Evolutionary conservation across 2,113 vertebrate species (phyloP).

Genomic region (Pomatorhinus ruficollis): DNA sequence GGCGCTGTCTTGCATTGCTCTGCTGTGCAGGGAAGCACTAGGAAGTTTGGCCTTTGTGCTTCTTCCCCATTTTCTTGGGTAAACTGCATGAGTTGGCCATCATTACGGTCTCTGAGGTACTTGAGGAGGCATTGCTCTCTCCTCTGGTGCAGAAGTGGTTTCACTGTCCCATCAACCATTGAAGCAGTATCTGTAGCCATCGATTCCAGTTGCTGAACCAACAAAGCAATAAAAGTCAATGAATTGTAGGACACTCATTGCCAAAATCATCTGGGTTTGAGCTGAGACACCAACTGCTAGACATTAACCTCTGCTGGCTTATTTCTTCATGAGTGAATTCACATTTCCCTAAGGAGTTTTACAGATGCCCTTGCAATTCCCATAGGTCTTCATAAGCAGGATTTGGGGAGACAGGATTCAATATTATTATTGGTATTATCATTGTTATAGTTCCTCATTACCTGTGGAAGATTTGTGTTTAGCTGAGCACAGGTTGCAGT

Average conservation of each 20-base stretch:
- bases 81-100: rapidly evolving
- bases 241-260: not conserved
- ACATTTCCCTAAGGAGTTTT: not conserved
- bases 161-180: not conserved
- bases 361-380: not conserved
- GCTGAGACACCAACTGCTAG: not conserved
- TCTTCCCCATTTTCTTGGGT: not conserved
- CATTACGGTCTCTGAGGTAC: not conserved
- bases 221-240: not conserved
- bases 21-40: rapidly evolving
- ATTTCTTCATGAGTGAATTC: not conserved
- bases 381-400: not conserved
- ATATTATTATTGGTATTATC: not conserved
- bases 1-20: not conserved
- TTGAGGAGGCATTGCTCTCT: not conserved
- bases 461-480: not conserved
- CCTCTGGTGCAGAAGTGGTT: not conserved
- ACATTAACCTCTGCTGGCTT: not conserved
- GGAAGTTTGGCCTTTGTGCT: not conserved
- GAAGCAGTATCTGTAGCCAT: not conserved
- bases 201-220: not conserved
- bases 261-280: not conserved
- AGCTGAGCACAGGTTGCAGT: not conserved
- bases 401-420: not conserved
- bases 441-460: not conserved